Conservation (phyloP, 1,140 invertebrate species). For the Pseudomyrmex cubaensis region DNA sequence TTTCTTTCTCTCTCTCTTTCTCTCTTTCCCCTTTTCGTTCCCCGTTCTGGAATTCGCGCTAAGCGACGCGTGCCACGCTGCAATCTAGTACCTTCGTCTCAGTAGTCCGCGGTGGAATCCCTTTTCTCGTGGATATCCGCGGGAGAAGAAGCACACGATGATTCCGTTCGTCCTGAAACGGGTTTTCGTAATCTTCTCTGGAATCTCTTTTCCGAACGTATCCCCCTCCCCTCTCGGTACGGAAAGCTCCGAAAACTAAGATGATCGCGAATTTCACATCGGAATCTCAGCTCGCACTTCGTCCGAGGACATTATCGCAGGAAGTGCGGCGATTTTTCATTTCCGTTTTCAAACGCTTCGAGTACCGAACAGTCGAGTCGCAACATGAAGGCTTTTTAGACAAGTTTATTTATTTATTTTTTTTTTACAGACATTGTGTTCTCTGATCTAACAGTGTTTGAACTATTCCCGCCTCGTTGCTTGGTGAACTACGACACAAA, state of each 20-base stretch:
- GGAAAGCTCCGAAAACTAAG: conserved; percentile 32
- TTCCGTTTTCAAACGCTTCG: neutral
- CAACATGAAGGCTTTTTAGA: neutral
- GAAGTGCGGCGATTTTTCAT: neutral
- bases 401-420: neutral
- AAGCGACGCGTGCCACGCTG: conserved; percentile 74
- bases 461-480: neutral
- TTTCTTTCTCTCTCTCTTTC: too few relatives aligned
- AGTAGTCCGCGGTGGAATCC: conserved; percentile 62
- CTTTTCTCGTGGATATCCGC: conserved; percentile 62
- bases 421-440: neutral
- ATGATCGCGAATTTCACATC: conserved; percentile 30
- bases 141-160: conserved; percentile 70
- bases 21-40: conserved; percentile 11
- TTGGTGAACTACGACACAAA: neutral
- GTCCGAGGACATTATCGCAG: conserved; percentile 9
- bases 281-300: neutral
- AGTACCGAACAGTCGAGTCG: neutral
- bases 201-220: conserved; percentile 68
- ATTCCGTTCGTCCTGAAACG: conserved; percentile 68
- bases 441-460: neutral
- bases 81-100: conserved; percentile 68
- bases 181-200: conserved; percentile 72
- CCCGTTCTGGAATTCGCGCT: conserved; percentile 67
- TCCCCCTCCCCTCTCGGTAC: neutral